Evolutionary conservation across 2,113 vertebrate genomes (phyloP), one percentile per base, ranked within the genome.

Genomic region (Gobiocypris rarus): DNA sequence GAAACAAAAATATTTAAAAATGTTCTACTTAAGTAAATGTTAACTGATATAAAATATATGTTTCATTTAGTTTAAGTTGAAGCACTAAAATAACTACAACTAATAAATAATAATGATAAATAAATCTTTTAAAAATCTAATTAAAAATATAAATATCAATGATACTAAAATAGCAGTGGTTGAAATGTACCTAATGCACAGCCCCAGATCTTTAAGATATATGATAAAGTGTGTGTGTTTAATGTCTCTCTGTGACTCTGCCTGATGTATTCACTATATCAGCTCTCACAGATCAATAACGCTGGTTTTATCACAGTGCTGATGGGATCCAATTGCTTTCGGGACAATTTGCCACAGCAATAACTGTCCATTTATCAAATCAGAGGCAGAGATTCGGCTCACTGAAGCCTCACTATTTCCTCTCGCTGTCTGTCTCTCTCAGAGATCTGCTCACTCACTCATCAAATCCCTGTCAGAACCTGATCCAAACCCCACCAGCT

Each of bases 251-350:
- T 41, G 52, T 45, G 15, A 45, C 52, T 71, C 43, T 34, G 69
- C 41, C 58, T 69, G 95, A 97, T 96, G 96, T 96, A 96, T 96
- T 97, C 95, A 96, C 95, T 96, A 95, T 96, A 98, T 97, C 97
- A 96, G 96, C 96, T 97, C 94, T 93, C 93, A 93, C 93, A 94
- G 95, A 99, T 98, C 97, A 96, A 98, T 99, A 98, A 90, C 92
- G 89, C 92, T 96, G 94, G 94, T 95, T 97, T 96, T 96, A 95
- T 92, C 76, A 88, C 90, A 87, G 88, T 90, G 92, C 95, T 93
- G 95, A 79, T 79, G 90, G 92, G 95, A 95, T 95, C 86, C 94
- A 96, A 96, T 95, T 95, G 96, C 95, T 96, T 97, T 95, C 94
- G 93, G 93, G 94, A 95, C 95, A 96, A 96, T 96, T 97, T 96